Evolutionary conservation across 1,140 invertebrate species (phyloP), one percentile per base, ranked within the genome.

Genomic region (Pararge aegeria): DNA sequence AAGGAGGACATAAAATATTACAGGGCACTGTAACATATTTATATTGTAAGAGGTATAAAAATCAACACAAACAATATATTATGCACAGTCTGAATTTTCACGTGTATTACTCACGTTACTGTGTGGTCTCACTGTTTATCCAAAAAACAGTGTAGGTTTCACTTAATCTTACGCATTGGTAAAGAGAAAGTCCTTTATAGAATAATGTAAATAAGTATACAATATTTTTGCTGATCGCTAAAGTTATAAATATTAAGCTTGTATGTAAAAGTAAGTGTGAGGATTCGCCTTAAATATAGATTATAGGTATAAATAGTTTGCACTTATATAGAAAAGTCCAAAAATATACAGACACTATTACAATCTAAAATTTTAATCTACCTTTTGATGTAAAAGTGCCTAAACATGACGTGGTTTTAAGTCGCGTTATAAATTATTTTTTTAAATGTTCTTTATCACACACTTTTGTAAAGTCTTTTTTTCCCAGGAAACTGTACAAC

Each of bases 221-320:
- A 12, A 34, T 34, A 6, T 34, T 34, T 34, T 34, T 34, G 1
- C 10, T 7, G 2, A 10, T 12, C 3, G 3, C 7, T 34, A 12
- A 3, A 10, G 10, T 7, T 6, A 30, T 34, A 12, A 6, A 16
- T 10, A 40, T 16, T 40, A 40, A 40, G 16, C 6, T 40, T 40
- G 5, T 40, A 16, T 40, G 13, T 10, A 16, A 1, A 1, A 40
- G 15, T 16, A 2, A 9, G n/a, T 40, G n/a, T 16, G 38, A 40
- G 16, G 13, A 40, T 40, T 40, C 38, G 38, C 38, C 38, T 40
- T 40, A 46, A 20, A 46, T 46, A 46, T 46, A 46, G 19, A 7
- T 21, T 21, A 46, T 46, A 46, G 20, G 19, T 46, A 46, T 46
- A 46, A 46, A 46, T 46, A 46, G 42, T 46, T 46, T 46, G 42